Evolutionary conservation across 2,888 invertebrate genomes (phyloP), one percentile per base, ranked within the genome.

Genomic region (Hemicrepidius hirtus): DNA sequence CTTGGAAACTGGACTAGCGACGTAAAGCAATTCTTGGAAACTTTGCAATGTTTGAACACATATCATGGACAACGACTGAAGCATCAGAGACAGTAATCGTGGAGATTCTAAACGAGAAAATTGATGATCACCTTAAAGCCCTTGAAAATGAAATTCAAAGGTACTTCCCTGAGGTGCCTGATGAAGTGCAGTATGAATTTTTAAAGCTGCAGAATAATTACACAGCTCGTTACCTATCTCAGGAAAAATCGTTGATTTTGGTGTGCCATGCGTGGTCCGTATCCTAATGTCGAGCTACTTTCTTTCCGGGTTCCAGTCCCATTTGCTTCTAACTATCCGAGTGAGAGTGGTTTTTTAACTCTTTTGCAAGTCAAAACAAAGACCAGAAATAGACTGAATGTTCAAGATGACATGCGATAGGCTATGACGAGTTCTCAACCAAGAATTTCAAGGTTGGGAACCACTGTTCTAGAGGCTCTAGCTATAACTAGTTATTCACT

Each of bases 1-100:
- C 24, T 24, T 24, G 7, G n/a, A 37, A 37, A 37, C 37, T 37
- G 37, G n/a, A n/a, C n/a, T n/a, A n/a, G 37, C 35, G 35, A 35
- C 35, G 13, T 16, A 46, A 64, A 46, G 46, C 24, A 40, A 46
- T 53, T 65, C 49, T 65, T 50, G 50, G 35, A 28, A 65, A 24
- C 24, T 24, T 24, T 24, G 5, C 5, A n/a, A n/a, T n/a, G n/a
- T 13, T n/a, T n/a, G n/a, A n/a, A n/a, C n/a, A n/a, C n/a, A n/a
- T n/a, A n/a, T n/a, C n/a, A n/a, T n/a, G n/a, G n/a, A n/a, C n/a
- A 44, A 44, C 16, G 44, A n/a, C 16, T 44, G 44, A 44, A 44
- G 44, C 44, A 44, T 44, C 44, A 35, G 10, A 10, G 35, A 35
- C 35, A 35, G 35, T 7, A 35, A 35, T 35, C 10, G 35, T 10